Base-by-base conservation (phyloP, 2,797 vertebrate genomes). In the Ctenosaura bakeri region DNA sequence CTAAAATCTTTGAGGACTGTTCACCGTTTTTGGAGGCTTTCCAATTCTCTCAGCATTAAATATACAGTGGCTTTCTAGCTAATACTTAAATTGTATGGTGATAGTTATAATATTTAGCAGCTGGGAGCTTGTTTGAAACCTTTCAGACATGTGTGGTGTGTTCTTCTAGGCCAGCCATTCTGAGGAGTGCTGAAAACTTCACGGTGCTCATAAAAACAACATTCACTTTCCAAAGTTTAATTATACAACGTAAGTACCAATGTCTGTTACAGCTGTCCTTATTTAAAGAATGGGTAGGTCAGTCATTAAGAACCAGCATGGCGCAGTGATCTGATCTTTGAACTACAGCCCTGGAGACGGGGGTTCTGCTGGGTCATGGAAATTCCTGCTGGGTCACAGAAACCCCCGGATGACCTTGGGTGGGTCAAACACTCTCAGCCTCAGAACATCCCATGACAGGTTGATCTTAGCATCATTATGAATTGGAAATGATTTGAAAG, bases 151-250 rank as follows among this genome's bases (percentile, higher is more conserved):
- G 22, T 46, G 22, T 13, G 9, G 86, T 66, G 80, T 91, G 94
- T 93, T 90, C 86, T 92, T 92, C 85, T 91, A 98, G 98, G 77
- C 98, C 98, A 46, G 97, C 96, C 8, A 91, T 98, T 95, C 93
- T 99, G 92, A 96, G 94, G 69, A 97, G 97, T 59, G 98, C 98
- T 0, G 98, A 98, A 95, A 98, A 99, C 96, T 99, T 99, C 95
- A 98, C 98, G 0, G 98, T 99, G 69, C 97, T 99, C 85, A 98
- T 98, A 92, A 99, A 93, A 98, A 98, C 94, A 98, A 97, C 85
- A 97, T 99, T 80, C 92, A 97, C 9, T 99, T 98, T 91, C 98
- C 98, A 0, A 97, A 98, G 32, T 98, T 98, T 95, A 98, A 98
- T 95, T 98, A 96, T 62, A 98, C 97, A 54, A 93, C 92, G 98